phyloP scores from a whole-genome alignment of 2,113 vertebrate species.

The Coreoperca whiteheadi region DNA sequence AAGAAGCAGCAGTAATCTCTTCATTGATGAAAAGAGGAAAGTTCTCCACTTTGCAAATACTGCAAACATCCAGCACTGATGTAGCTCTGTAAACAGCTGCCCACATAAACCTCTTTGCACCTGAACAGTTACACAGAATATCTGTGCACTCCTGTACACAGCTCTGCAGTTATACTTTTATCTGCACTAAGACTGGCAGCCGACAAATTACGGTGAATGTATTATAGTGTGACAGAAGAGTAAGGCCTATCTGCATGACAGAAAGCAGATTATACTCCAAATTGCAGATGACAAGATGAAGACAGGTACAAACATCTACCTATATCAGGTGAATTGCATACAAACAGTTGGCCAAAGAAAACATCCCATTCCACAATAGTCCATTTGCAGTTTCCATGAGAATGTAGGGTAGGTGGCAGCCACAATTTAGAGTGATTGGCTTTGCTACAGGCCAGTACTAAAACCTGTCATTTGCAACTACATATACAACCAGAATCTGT shows the following conservation, averaged over 20 bases:
- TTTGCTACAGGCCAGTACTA: slow-evolving; percentile 1
- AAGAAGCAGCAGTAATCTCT: background rate
- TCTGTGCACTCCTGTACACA: background rate
- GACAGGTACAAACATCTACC: slow-evolving; percentile 8
- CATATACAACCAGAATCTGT: background rate
- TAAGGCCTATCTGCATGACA: background rate
- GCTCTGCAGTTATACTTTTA: background rate
- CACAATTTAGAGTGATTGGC: slow-evolving; percentile 15
- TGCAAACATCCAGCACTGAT: background rate
- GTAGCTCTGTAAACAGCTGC: background rate
- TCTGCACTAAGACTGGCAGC: background rate
- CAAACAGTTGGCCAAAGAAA: slow-evolving; percentile 7
- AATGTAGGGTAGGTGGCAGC: background rate
- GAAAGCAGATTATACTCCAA: slow-evolving; percentile 12
- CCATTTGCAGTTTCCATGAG: background rate
- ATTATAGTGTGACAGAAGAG: slow-evolving; percentile 2
- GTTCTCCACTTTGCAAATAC: background rate
- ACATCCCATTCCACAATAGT: background rate
- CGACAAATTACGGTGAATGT: background rate
- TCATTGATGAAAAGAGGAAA: background rate
- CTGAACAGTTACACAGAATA: background rate
- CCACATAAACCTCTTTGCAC: background rate
- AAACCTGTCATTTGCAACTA: slow-evolving; percentile 10
- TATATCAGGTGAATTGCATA: background rate
- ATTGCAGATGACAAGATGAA: background rate